Evolutionary conservation across 2,888 invertebrate species (phyloP).

Genomic region (Bugulina stolonifera): DNA sequence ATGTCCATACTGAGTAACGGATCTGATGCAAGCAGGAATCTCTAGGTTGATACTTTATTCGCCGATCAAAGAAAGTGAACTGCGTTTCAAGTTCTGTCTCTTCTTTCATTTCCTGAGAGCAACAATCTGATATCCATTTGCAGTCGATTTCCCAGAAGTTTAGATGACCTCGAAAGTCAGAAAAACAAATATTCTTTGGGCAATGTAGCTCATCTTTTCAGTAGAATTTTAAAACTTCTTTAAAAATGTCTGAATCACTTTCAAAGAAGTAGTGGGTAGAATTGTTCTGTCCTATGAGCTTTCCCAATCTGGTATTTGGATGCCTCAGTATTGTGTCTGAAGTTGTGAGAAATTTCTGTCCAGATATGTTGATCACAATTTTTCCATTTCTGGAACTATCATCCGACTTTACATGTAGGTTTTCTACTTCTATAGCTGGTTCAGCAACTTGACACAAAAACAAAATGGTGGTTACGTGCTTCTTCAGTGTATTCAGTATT

Average conservation of each 20-base stretch:
- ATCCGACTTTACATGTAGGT: too few species aligned
- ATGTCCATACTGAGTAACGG: too few species aligned
- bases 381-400: too few species aligned
- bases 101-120: background rate
- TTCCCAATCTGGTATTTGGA: background rate
- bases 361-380: constrained; percentile 17
- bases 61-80: too few species aligned
- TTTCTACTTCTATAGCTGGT: too few species aligned
- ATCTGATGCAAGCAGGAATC: too few species aligned
- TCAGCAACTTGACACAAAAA: too few species aligned
- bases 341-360: constrained; percentile 6
- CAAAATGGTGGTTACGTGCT: too few species aligned
- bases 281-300: background rate
- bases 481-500: too few species aligned
- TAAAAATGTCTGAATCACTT: background rate
- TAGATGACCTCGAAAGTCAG: background rate
- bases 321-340: background rate
- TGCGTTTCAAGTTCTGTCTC: too few species aligned
- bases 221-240: constrained; percentile 14
- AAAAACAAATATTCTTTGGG: background rate
- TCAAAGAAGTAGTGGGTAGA: background rate
- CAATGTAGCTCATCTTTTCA: background rate
- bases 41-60: too few species aligned
- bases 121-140: background rate
- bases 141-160: constrained; percentile 6